Conservation (phyloP, 2,888 invertebrate genomes). For the Cabera pusaria region DNA sequence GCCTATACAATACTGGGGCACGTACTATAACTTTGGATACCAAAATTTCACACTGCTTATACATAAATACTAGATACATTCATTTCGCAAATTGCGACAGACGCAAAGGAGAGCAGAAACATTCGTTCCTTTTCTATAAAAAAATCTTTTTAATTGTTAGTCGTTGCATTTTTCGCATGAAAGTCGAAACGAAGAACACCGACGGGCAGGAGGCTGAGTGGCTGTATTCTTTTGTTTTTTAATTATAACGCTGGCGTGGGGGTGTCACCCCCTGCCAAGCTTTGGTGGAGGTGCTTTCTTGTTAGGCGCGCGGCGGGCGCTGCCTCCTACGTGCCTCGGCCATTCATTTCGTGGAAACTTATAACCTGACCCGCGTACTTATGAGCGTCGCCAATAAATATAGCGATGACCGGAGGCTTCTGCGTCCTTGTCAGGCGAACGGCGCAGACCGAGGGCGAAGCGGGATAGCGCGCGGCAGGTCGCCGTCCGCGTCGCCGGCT, state of each 20-base stretch:
- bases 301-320: slow-evolving; percentile 69
- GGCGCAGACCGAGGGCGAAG: slow-evolving; percentile 44
- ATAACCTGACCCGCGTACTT: slow-evolving; percentile 83
- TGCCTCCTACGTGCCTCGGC: slow-evolving; percentile 80
- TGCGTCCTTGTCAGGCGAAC: slow-evolving; percentile 60
- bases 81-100: too few species aligned
- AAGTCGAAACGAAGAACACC: slow-evolving; percentile 61
- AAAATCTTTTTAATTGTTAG: slow-evolving; percentile 56
- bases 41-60: too few species aligned
- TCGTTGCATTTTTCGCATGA: slow-evolving; percentile 73
- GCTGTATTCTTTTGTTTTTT: slow-evolving; percentile 83
- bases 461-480: slow-evolving; percentile 58
- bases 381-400: slow-evolving; percentile 84
- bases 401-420: slow-evolving; percentile 79
- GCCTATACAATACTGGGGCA: too few species aligned
- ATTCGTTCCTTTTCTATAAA: slow-evolving; percentile 19
- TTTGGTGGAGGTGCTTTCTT: slow-evolving; percentile 79
- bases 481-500: slow-evolving; percentile 61
- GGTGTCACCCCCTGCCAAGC: slow-evolving; percentile 64
- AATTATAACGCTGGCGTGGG: slow-evolving; percentile 75
- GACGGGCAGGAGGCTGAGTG: slow-evolving; percentile 74
- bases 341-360: slow-evolving; percentile 82
- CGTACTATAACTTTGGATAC: too few species aligned
- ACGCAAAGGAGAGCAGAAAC: slow-evolving; percentile 9
- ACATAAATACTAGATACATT: too few species aligned